A percentile compares a stretch with the other conserved stretches of the same genome.
Conservation (phyloP, 2,797 vertebrate species). For the Alcedo quadribrachys region DNA sequence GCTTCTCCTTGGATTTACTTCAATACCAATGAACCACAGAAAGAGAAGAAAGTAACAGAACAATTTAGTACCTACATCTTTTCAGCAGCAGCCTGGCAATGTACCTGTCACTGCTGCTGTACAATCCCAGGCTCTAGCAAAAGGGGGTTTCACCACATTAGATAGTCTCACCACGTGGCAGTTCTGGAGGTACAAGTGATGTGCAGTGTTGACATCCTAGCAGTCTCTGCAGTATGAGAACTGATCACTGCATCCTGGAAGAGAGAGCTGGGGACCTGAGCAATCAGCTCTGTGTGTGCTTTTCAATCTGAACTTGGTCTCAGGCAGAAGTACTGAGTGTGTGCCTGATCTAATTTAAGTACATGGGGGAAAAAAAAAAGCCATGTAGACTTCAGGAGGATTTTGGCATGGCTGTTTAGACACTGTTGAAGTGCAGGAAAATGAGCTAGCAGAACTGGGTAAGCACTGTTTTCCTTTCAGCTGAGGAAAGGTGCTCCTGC, state of each 20-base stretch:
- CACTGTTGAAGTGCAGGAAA: background rate
- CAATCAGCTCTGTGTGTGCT: rapidly evolving
- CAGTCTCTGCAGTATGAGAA: background rate
- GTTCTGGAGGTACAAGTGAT: background rate
- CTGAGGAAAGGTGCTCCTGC: background rate
- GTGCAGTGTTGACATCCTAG: background rate
- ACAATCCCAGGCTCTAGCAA: background rate
- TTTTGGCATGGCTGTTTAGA: background rate
- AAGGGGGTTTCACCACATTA: background rate
- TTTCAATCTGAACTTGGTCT: background rate
- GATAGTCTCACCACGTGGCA: background rate
- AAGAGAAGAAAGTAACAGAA: background rate
- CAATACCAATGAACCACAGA: background rate
- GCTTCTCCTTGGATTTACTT: background rate
- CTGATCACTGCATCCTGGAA: background rate
- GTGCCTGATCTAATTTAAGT: background rate
- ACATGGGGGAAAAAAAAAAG: background rate
- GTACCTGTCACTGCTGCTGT: too few species aligned
- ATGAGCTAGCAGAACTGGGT: background rate
- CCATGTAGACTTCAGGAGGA: background rate
- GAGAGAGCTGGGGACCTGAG: background rate
- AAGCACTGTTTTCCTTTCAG: background rate
- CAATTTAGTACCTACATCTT: background rate
- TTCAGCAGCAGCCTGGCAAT: background rate
- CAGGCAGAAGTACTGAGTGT: background rate